Evolutionary conservation across 2,113 vertebrate genomes (phyloP).

Genomic region (Miniopterus natalensis): DNA sequence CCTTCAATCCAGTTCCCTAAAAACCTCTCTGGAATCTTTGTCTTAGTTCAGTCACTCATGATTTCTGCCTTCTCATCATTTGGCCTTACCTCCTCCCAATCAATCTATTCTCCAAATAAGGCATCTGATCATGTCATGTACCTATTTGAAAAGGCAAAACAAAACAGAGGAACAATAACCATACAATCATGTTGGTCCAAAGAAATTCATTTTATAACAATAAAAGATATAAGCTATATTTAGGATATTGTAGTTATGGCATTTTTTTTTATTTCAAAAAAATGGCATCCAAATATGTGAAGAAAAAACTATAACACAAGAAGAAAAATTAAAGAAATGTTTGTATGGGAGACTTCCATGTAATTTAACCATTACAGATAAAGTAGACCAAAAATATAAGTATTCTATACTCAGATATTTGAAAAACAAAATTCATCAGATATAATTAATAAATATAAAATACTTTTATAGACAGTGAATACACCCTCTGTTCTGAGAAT

Average conservation of each 20-base stretch:
- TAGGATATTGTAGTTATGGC: conserved; percentile 32
- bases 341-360: neutral
- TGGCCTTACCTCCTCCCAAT: conserved; percentile 20
- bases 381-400: neutral
- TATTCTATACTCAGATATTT: neutral
- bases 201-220: conserved; percentile 47
- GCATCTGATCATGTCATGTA: neutral
- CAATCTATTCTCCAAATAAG: conserved; percentile 37
- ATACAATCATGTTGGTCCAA: neutral
- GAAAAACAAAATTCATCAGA: conserved; percentile 49
- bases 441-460: conserved; percentile 30
- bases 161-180: neutral
- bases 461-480: conserved; percentile 26
- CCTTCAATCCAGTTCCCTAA: neutral
- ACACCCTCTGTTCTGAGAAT: neutral
- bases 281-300: conserved; percentile 34
- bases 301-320: conserved; percentile 41
- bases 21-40: neutral
- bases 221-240: conserved; percentile 40
- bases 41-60: conserved; percentile 40
- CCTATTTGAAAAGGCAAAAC: neutral
- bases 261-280: neutral
- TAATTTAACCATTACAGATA: conserved; percentile 23
- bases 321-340: conserved; percentile 30
- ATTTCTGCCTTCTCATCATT: conserved; percentile 59